A percentile compares a stretch with the other conserved stretches of the same genome.
Evolutionary conservation across 2,888 invertebrate genomes (phyloP).

Genomic region (Trisateles emortualis): DNA sequence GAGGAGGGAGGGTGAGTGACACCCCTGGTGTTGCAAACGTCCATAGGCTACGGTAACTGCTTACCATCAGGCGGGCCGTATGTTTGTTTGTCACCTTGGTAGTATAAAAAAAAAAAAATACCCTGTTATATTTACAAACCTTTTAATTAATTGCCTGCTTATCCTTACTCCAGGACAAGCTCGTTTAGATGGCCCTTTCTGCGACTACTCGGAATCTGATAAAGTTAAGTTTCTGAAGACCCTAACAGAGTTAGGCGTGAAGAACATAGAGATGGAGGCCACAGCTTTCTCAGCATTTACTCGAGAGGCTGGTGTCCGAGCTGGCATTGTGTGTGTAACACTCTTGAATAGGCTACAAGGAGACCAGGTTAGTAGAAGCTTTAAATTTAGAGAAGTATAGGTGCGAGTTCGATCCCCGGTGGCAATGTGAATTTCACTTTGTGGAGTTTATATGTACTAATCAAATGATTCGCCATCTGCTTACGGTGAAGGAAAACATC

Average conservation of each 20-base stretch:
- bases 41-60: no score
- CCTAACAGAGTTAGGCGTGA: slow-evolving; percentile 85
- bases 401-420: no score
- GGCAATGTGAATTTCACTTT: no score
- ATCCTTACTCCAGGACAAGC: slow-evolving; percentile 88
- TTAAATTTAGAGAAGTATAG: background rate
- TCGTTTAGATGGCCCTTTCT: slow-evolving; percentile 92
- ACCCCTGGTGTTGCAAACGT: no score
- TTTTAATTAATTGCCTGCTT: background rate
- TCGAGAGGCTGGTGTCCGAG: slow-evolving; percentile 87
- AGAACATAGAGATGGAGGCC: slow-evolving; percentile 94
- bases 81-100: no score
- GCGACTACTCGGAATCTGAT: slow-evolving; percentile 88
- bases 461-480: no score
- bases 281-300: slow-evolving; percentile 91
- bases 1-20: no score
- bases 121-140: background rate
- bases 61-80: no score
- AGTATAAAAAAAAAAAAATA: no score
- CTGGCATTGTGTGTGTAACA: slow-evolving; percentile 91
- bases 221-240: slow-evolving; percentile 88
- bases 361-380: slow-evolving; percentile 86
- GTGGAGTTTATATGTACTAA: no score
- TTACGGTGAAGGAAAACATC: no score
- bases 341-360: slow-evolving; percentile 90